phyloP scores from a whole-genome alignment of 2,888 invertebrate genomes.

The Neocrepidodera transversa region DNA sequence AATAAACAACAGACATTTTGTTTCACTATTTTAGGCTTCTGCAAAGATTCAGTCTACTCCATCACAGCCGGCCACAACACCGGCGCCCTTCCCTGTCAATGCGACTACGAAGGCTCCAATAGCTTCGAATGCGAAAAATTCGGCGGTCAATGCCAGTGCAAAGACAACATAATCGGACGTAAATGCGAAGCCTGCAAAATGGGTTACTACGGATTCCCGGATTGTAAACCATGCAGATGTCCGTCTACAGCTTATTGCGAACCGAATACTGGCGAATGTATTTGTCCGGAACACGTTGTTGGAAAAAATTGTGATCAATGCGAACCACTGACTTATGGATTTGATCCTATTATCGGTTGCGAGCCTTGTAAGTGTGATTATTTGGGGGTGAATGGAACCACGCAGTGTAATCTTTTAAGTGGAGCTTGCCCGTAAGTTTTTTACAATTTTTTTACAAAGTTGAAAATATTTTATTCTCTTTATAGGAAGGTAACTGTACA shows the following conservation, averaged over 20 bases:
- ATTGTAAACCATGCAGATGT: constrained; percentile 89
- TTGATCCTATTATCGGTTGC: constrained; percentile 93
- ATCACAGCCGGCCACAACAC: constrained; percentile 94
- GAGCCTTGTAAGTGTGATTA: constrained; percentile 91
- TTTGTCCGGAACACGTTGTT: constrained; percentile 89
- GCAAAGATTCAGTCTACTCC: constrained; percentile 89
- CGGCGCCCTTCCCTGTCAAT: constrained; percentile 88
- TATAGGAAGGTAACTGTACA: too few relatives aligned
- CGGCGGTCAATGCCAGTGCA: constrained; percentile 96
- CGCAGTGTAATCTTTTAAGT: constrained; percentile 84
- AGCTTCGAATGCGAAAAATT: constrained; percentile 90
- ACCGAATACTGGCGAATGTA: constrained; percentile 76
- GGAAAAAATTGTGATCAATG: constrained; percentile 92
- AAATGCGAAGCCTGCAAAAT: constrained; percentile 82
- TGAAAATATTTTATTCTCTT: too few relatives aligned
- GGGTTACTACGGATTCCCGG: constrained; percentile 94
- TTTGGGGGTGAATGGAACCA: constrained; percentile 77
- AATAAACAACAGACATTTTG: too few relatives aligned
- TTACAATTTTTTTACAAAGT: too few relatives aligned
- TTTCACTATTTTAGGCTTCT: constrained; percentile 76
- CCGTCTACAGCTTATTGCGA: constrained; percentile 85
- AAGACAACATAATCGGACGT: constrained; percentile 91
- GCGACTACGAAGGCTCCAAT: constrained; percentile 85
- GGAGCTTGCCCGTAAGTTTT: constrained; percentile 81
- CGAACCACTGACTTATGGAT: constrained; percentile 87